phyloP scores from a whole-genome alignment of 2,113 vertebrate genomes.

The Sarotherodon lohbergeri region DNA sequence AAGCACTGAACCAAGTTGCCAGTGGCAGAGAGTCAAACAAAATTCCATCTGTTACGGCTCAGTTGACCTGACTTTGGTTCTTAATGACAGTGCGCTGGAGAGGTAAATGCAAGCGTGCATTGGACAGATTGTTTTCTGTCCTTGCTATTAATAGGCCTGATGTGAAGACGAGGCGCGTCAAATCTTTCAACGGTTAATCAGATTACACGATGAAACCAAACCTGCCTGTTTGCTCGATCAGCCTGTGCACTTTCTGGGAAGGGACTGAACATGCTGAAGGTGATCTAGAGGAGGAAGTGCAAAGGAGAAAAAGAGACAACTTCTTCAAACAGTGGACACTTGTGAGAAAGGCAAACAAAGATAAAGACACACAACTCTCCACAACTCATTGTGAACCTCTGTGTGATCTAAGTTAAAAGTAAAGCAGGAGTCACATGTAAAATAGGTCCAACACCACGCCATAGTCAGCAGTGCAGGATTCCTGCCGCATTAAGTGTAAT shows the following conservation, averaged over 20 bases:
- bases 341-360: background rate
- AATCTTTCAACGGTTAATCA: slow-evolving; percentile 45
- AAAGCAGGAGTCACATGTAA: background rate
- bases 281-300: background rate
- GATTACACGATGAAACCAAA: slow-evolving; percentile 42
- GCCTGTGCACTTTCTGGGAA: slow-evolving; percentile 37
- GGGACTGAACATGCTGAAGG: slow-evolving; percentile 36
- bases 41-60: slow-evolving; percentile 26
- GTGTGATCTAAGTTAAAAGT: background rate
- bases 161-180: background rate
- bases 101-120: background rate
- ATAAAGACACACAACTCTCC: background rate
- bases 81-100: slow-evolving; percentile 14
- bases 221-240: slow-evolving; percentile 12
- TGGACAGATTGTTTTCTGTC: background rate
- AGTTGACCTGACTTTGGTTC: background rate
- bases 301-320: background rate
- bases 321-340: background rate
- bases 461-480: background rate
- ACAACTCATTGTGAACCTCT: background rate
- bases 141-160: background rate
- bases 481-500: background rate
- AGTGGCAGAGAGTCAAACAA: slow-evolving; percentile 6
- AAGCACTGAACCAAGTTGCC: slow-evolving; percentile 10
- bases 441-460: background rate